phyloP scores from a whole-genome alignment of 2,888 invertebrate genomes.

The Tuberolachnus salignus region DNA sequence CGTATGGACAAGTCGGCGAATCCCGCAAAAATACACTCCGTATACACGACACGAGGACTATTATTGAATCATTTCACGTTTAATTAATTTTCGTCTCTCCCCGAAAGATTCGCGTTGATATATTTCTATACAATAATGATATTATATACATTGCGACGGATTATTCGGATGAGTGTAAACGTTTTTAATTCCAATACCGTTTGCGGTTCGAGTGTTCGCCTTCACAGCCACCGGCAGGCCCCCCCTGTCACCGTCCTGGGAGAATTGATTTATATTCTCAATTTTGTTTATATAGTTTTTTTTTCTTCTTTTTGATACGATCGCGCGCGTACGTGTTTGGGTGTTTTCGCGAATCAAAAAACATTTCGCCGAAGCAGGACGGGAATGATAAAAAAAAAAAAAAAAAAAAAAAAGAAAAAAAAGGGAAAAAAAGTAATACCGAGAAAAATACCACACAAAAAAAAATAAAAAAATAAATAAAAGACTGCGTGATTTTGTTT shows the following conservation, averaged over 20 bases:
- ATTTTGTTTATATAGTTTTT: not conserved
- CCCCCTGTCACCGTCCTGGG: not conserved
- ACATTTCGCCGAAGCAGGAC: not conserved
- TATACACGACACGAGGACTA: not conserved
- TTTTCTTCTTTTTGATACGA: not conserved
- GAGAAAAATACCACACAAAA: too few species aligned
- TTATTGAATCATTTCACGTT: not conserved
- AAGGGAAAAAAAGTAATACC: too few species aligned
- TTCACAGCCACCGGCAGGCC: too few species aligned
- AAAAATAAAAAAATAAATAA: too few species aligned
- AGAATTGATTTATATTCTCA: slow-evolving; percentile 8
- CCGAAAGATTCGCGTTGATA: not conserved
- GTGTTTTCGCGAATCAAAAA: not conserved
- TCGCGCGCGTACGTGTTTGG: not conserved
- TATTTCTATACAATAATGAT: not conserved
- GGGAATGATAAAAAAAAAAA: slow-evolving; percentile 16
- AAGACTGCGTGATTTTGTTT: not conserved
- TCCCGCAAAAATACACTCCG: too few species aligned
- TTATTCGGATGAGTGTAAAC: not conserved
- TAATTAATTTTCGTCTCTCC: not conserved
- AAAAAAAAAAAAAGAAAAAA: too few species aligned
- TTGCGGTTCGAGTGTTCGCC: not conserved
- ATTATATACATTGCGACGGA: not conserved
- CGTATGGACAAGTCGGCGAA: too few species aligned
- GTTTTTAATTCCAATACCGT: not conserved